A percentile compares a stretch with the other conserved stretches of the same genome.
Evolutionary conservation across 2,113 vertebrate species (phyloP).

Genomic region (Prunella fulvescens): DNA sequence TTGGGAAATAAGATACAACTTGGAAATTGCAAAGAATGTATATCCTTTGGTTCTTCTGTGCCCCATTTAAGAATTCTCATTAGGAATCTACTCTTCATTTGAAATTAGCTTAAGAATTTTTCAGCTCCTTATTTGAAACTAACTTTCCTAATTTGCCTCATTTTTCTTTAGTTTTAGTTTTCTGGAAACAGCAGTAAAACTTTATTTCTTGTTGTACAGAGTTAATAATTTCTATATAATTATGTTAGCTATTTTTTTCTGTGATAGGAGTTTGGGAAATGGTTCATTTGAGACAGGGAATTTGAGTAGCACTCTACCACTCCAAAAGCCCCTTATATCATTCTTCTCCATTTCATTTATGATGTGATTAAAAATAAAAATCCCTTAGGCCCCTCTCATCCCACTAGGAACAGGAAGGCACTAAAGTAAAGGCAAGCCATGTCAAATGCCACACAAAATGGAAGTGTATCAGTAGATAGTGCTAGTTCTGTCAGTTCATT

Average conservation of each 20-base stretch:
- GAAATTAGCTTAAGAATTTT: not conserved
- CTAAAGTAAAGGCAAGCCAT: not conserved
- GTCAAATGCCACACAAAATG: conserved; percentile 19
- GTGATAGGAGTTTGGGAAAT: not conserved
- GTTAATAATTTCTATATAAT: not conserved
- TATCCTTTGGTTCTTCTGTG: not conserved
- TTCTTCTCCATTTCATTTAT: not conserved
- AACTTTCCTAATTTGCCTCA: not conserved
- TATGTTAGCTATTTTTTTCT: not conserved
- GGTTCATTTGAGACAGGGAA: not conserved
- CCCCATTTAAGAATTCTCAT: not conserved
- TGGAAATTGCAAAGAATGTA: not conserved
- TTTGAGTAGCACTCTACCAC: not conserved
- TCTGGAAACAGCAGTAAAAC: not conserved
- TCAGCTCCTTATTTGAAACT: not conserved
- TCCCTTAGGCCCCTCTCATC: not conserved
- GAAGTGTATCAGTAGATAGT: not conserved
- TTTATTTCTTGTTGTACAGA: not conserved
- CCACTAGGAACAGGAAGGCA: not conserved
- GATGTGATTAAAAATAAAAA: not conserved
- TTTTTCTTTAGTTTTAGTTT: not conserved
- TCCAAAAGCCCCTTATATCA: not conserved
- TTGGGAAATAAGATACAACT: not conserved
- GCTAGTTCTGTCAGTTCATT: conserved; percentile 19
- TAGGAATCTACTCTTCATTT: not conserved